phyloP scores from a whole-genome alignment of 2,113 vertebrate genomes.

The Passer domesticus region DNA sequence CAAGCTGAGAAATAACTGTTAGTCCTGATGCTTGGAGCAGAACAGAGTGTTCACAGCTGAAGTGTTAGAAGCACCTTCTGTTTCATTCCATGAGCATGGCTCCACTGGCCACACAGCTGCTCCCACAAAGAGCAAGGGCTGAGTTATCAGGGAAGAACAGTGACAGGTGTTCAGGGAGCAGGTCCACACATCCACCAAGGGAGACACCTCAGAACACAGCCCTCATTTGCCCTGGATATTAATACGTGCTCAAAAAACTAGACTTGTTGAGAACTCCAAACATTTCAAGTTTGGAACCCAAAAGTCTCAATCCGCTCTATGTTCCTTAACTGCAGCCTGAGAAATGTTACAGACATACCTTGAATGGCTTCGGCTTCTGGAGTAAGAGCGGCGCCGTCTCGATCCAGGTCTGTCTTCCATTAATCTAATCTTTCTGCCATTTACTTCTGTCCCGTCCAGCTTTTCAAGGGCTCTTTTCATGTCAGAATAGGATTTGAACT shows the following conservation, averaged over 20 bases:
- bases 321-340: background rate
- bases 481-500: conserved; percentile 95
- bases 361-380: conserved; percentile 89
- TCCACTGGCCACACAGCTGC: background rate
- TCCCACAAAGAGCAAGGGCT: background rate
- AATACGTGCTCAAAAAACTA: background rate
- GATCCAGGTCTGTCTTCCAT: conserved; percentile 95
- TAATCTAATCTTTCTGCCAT: conserved; percentile 94
- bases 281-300: background rate
- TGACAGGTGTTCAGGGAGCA: background rate
- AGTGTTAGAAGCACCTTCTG: conserved; percentile 9
- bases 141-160: background rate
- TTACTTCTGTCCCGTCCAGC: conserved; percentile 94
- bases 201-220: background rate
- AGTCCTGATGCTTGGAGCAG: background rate
- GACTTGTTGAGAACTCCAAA: background rate
- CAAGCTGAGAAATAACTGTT: background rate
- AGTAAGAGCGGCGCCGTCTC: conserved; percentile 87
- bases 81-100: background rate
- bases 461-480: conserved; percentile 98
- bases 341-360: conserved; percentile 64
- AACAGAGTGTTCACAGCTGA: background rate
- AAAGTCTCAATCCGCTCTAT: background rate
- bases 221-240: background rate
- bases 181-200: background rate